Base-by-base conservation (phyloP, 2,888 invertebrate genomes). In the Odiellus spinosus region DNA sequence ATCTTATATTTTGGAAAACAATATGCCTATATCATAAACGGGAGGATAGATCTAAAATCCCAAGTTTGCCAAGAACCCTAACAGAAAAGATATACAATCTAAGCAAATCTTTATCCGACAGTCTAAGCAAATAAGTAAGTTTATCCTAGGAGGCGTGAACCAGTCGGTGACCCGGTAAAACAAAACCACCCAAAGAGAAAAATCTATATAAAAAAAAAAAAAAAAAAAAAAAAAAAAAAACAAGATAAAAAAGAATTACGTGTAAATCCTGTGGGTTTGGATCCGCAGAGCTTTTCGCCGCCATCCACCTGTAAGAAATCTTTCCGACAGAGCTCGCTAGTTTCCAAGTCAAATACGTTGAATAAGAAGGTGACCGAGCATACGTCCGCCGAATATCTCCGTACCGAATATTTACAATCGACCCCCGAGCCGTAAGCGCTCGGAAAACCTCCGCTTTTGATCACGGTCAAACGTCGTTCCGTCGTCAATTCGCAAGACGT, bases 321-420 rank as follows among this genome's bases (percentile, higher is more conserved):
- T 36, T 50, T 52, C 40, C 45, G 44, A 32, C 52, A 52, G 40
- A 48, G 44, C 3, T 34, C 45, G 42, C 48, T 48, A 40, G 42
- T 41, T 40, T 52, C 50, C 44, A 52, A 34, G 38, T 52, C 52
- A 44, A 52, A 50, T 1, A 52, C 52, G 35, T 52, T 52, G 42
- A 52, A 52, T 19, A 52, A 47, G 19, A 52, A 52, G 8, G 52
- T 52, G 20, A 52, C 52, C 1, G 52, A 52, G 33, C 52, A 52
- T 14, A 46, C 46, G 26, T 47, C 44, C 18, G 47, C 20, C 10
- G 46, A 46, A 18, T 49, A 14, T 12, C 52, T 33, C 6, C 48
- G 38, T 15, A 52, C 46, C 3, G 46, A 48, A 44, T 52, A 52
- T 32, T 44, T 44, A 40, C 52, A 52, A 34, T 52, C 52, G 8